phyloP scores from a whole-genome alignment of 2,888 invertebrate species.

The Caenorhabditis sulstoni region DNA sequence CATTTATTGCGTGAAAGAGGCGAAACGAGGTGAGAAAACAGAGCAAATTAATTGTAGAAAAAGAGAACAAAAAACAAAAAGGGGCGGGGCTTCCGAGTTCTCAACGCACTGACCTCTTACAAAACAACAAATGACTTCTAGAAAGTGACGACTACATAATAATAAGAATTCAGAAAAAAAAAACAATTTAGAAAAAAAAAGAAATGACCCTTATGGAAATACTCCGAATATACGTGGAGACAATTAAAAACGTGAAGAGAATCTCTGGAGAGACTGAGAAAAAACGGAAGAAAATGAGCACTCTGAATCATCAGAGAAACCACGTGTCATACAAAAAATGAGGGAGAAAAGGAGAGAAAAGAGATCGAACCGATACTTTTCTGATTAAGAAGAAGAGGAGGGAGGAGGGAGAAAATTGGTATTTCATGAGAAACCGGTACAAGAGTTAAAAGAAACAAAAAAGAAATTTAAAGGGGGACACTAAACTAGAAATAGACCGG shows the following conservation, averaged over 20 bases:
- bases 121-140: conserved; percentile 26
- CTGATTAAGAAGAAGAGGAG: conserved; percentile 16
- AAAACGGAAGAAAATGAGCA: conserved; percentile 31
- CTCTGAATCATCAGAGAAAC: too few relatives aligned
- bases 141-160: too few relatives aligned
- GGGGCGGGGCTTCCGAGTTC: too few relatives aligned
- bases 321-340: conserved; percentile 2
- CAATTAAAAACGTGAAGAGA: conserved; percentile 33
- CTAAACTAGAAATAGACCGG: conserved; percentile 29
- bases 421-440: conserved; percentile 32
- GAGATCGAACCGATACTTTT: conserved; percentile 53
- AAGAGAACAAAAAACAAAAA: too few relatives aligned
- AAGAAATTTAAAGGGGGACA: neutral
- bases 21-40: too few relatives aligned
- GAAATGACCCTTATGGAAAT: conserved; percentile 40
- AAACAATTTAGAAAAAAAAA: conserved; percentile 15
- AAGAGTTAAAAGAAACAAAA: conserved; percentile 30
- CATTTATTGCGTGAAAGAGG: too few relatives aligned
- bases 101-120: too few relatives aligned
- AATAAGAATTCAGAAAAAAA: neutral
- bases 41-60: too few relatives aligned
- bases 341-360: conserved; percentile 8
- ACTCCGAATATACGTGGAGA: conserved; percentile 46
- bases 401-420: conserved; percentile 30
- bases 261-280: conserved; percentile 30